These are phyloP conservation scores for Megaceryle torquata DNA, from an alignment of 2,113 vertebrate genomes.

Conservation along the genomic window DNA sequence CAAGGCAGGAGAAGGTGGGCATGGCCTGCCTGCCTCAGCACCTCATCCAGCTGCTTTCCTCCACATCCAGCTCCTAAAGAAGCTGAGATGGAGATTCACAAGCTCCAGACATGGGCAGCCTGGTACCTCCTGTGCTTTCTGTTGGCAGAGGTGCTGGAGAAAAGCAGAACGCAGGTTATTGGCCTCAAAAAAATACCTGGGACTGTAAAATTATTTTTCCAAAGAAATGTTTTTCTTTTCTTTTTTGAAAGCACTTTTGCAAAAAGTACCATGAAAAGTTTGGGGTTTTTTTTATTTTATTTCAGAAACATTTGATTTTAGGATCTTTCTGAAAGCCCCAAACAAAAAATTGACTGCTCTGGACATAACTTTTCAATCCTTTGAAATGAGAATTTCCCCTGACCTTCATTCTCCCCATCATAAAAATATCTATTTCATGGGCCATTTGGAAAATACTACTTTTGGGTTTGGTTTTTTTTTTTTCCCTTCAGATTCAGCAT, in stretches of 20 bases:
- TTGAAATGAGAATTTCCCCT: neutral
- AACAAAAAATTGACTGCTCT: neutral
- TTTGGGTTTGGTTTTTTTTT: neutral
- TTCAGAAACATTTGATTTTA: neutral
- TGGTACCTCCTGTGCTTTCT: neutral
- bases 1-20: neutral
- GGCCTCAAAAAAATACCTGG: neutral
- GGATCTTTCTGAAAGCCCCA: neutral
- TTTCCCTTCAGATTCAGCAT: neutral
- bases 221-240: neutral
- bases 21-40: neutral
- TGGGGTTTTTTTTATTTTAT: neutral
- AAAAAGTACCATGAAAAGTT: neutral
- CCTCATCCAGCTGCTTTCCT: neutral
- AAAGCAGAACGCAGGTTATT: neutral
- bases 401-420: neutral
- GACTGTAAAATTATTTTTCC: neutral
- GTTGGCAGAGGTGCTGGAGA: neutral
- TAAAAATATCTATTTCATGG: neutral
- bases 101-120: neutral
- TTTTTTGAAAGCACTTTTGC: neutral
- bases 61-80: neutral
- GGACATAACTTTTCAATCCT: neutral
- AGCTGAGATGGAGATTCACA: neutral
- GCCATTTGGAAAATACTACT: neutral